Conservation (phyloP, 2,888 invertebrate genomes). For the Eustalomyia histrio region DNA sequence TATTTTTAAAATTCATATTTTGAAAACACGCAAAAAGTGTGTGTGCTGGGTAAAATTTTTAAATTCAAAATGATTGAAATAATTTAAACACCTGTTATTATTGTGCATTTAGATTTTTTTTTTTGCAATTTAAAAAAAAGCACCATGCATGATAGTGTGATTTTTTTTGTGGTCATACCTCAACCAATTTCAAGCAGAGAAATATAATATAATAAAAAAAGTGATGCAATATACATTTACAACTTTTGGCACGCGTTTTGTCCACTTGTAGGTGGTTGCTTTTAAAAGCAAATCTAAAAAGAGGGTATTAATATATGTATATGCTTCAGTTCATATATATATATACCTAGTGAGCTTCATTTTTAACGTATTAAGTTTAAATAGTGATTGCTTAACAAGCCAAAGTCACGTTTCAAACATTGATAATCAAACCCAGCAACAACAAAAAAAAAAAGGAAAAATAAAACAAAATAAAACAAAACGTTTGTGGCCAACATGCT, state of each 20-base stretch:
- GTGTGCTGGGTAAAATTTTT: no score
- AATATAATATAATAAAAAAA: slow-evolving; percentile 1
- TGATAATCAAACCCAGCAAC: slow-evolving; percentile 55
- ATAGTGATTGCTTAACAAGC: slow-evolving; percentile 54
- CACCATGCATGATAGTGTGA: no score
- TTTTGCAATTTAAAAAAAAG: no score
- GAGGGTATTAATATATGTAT: slow-evolving; percentile 12
- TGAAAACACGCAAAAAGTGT: no score
- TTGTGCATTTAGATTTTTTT: no score
- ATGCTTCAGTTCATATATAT: slow-evolving; percentile 7
- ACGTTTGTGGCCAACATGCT: slow-evolving; percentile 51
- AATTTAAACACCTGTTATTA: no score
- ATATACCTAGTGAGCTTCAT: slow-evolving; percentile 8
- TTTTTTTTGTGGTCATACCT: neutral
- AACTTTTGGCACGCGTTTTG: slow-evolving; percentile 59
- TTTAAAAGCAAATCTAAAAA: slow-evolving; percentile 3
- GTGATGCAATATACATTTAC: slow-evolving; percentile 36
- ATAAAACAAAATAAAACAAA: slow-evolving; percentile 13
- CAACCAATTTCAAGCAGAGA: neutral
- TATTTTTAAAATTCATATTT: no score
- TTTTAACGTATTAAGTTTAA: slow-evolving; percentile 6
- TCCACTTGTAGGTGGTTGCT: slow-evolving; percentile 49
- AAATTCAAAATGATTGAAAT: no score
- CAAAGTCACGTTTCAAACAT: slow-evolving; percentile 62
- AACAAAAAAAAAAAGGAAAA: neutral